A percentile compares a stretch with the other conserved stretches of the same genome.
Evolutionary conservation across 1,140 invertebrate species (phyloP).

Genomic region (Nasonia giraulti): DNA sequence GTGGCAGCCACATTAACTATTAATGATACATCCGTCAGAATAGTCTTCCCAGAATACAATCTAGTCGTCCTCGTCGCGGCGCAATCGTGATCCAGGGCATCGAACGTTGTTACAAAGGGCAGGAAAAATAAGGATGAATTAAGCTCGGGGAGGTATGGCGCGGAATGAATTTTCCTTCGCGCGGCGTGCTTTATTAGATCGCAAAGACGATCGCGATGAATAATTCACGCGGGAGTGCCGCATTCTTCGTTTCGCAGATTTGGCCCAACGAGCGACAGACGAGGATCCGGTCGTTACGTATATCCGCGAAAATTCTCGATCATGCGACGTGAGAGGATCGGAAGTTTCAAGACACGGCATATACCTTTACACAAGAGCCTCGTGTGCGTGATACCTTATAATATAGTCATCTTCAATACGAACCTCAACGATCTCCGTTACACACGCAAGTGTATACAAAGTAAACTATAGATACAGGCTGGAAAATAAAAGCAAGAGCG

Average conservation of each 20-base stretch:
- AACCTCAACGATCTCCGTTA: too few relatives aligned
- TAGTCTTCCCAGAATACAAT: too few relatives aligned
- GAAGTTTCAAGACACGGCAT: background rate
- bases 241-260: conserved; percentile 35
- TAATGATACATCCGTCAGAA: too few relatives aligned
- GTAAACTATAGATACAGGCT: too few relatives aligned
- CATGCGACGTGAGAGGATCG: background rate
- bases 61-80: too few relatives aligned
- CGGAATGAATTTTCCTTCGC: background rate
- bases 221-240: conserved; percentile 26
- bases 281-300: conserved; percentile 21
- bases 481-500: too few relatives aligned
- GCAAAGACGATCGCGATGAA: conserved; percentile 35
- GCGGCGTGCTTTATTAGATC: background rate
- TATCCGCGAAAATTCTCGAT: conserved; percentile 12
- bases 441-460: too few relatives aligned
- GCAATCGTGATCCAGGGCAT: background rate
- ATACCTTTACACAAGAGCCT: too few relatives aligned
- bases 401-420: too few relatives aligned
- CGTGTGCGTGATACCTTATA: too few relatives aligned
- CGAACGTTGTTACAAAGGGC: background rate
- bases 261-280: conserved; percentile 31
- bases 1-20: too few relatives aligned
- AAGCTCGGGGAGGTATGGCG: background rate
- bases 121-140: background rate